Percentiles rank a stretch among this genome's conserved stretches.
These are phyloP conservation scores for Otis tarda DNA, from an alignment of 2,113 vertebrate genomes.

Conservation along the genomic window DNA sequence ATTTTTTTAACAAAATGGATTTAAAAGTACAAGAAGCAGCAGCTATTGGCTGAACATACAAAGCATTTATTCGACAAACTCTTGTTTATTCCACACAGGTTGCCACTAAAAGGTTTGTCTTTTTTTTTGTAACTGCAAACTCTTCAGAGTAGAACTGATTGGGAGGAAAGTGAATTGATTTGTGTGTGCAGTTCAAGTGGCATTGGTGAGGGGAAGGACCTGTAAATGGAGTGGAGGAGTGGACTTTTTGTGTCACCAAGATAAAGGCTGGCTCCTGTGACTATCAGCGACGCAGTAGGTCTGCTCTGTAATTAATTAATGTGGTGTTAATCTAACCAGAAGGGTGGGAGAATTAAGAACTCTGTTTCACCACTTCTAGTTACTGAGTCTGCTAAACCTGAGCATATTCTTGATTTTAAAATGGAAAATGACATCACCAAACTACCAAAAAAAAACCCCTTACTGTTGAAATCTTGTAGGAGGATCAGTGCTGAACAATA, in stretches of 20 bases:
- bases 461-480: neutral
- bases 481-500: neutral
- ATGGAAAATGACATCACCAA: neutral
- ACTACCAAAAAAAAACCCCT: neutral
- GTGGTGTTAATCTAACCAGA: neutral
- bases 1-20: neutral
- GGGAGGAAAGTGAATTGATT: neutral
- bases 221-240: neutral
- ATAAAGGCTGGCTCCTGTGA: neutral
- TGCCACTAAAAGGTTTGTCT: neutral
- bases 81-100: neutral
- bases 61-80: neutral
- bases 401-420: neutral
- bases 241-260: neutral
- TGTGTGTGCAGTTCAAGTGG: neutral
- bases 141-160: neutral
- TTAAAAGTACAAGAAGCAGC: neutral
- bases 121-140: neutral
- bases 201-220: neutral
- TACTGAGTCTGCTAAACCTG: neutral
- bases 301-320: neutral
- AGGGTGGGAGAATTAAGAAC: neutral
- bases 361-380: neutral
- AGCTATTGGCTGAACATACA: neutral
- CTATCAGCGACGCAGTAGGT: rapidly evolving